These are phyloP conservation scores for Eidolon helvum DNA, from an alignment of 2,113 vertebrate genomes.

Conservation along the genomic window DNA sequence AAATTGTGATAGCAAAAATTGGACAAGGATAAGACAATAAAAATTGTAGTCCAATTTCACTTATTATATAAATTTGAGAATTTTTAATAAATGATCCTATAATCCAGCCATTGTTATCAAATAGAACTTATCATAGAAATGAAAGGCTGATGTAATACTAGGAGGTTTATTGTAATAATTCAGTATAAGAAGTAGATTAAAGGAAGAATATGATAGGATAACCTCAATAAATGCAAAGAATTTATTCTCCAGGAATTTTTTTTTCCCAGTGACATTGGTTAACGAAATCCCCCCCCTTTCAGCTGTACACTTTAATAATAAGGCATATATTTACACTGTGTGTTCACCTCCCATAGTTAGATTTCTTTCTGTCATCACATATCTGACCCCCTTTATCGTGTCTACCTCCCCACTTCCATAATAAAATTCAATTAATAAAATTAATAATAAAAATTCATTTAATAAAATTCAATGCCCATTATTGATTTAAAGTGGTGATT, in stretches of 20 bases:
- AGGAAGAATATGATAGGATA: conserved; percentile 1
- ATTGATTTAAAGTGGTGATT: not conserved
- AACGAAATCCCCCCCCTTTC: too few relatives aligned
- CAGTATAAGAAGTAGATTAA: conserved; percentile 20
- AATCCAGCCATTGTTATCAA: not conserved
- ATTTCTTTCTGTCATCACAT: too few relatives aligned
- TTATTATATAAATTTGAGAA: conserved; percentile 24
- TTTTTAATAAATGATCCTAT: conserved; percentile 13
- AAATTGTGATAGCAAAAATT: conserved; percentile 26
- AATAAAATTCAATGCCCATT: not conserved
- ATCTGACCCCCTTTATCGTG: too few relatives aligned
- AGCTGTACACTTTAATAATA: too few relatives aligned
- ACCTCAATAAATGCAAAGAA: not conserved
- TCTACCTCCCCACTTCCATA: too few relatives aligned
- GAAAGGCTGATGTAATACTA: not conserved
- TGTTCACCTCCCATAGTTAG: too few relatives aligned
- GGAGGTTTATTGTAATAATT: not conserved
- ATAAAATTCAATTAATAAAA: too few relatives aligned
- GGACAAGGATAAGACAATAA: conserved; percentile 7
- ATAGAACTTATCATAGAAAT: conserved; percentile 14
- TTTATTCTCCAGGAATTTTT: not conserved
- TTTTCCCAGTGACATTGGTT: too few relatives aligned
- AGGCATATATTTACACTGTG: too few relatives aligned
- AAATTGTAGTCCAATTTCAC: not conserved
- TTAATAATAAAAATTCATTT: not conserved